Conservation (phyloP, 2,113 vertebrate species). For the Oryzias javanicus region DNA sequence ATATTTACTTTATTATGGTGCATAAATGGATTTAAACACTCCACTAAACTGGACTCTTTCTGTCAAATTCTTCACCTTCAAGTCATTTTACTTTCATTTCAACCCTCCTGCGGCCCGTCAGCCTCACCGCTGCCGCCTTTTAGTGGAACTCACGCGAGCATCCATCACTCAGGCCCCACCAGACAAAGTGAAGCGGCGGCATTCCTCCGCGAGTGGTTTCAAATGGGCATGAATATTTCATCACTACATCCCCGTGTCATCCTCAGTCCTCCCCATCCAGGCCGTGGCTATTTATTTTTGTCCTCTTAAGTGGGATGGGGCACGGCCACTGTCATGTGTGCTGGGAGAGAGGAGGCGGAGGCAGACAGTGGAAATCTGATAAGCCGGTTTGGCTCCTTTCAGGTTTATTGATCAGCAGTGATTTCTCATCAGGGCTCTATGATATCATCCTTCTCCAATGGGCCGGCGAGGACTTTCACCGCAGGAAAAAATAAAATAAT, state of each 20-base stretch:
- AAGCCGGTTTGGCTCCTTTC: slow-evolving; percentile 29
- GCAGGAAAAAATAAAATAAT: too few species aligned
- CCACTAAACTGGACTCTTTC: background rate
- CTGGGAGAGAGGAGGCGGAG: slow-evolving; percentile 26
- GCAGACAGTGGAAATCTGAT: slow-evolving; percentile 61
- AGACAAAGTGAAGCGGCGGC: slow-evolving; percentile 46
- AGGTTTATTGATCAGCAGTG: slow-evolving; percentile 60
- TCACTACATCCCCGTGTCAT: slow-evolving; percentile 54
- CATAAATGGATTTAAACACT: too few species aligned
- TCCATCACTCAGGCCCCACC: slow-evolving; percentile 45
- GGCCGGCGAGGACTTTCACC: slow-evolving; percentile 5
- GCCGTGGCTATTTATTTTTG: slow-evolving; percentile 60
- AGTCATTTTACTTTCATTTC: slow-evolving; percentile 15
- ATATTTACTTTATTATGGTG: too few species aligned
- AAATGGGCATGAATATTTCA: slow-evolving; percentile 74
- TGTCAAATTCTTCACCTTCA: background rate
- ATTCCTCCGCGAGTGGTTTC: slow-evolving; percentile 58
- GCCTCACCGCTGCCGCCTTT: slow-evolving; percentile 20
- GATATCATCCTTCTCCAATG: slow-evolving; percentile 34
- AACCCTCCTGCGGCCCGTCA: slow-evolving; percentile 14
- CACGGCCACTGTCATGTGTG: slow-evolving; percentile 23
- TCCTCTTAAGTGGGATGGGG: slow-evolving; percentile 47
- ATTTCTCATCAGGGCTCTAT: slow-evolving; percentile 34
- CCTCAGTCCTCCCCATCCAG: slow-evolving; percentile 29
- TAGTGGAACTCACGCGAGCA: slow-evolving; percentile 32